Evolutionary conservation across 2,113 vertebrate species (phyloP).

Genomic region (Plotosus lineatus): DNA sequence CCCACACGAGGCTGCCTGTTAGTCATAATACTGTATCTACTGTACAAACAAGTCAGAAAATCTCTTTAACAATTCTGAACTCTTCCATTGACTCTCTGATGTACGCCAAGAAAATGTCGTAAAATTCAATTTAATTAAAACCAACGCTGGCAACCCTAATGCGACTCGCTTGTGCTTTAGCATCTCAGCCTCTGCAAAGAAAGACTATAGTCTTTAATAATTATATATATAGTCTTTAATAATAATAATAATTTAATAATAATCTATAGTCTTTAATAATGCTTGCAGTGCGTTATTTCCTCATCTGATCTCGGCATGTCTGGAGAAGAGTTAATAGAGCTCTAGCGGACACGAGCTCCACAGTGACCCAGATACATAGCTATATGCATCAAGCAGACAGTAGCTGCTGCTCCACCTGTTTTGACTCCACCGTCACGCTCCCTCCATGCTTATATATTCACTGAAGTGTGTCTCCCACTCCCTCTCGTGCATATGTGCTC

Average conservation of each 20-base stretch:
- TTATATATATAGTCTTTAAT: no score
- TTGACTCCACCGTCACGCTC: slow-evolving; percentile 23
- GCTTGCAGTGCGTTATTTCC: neutral
- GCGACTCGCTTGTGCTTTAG: neutral
- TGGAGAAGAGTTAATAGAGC: slow-evolving; percentile 7
- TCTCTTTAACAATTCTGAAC: neutral
- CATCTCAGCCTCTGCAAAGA: neutral
- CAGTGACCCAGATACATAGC: slow-evolving; percentile 22
- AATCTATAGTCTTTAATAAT: no score
- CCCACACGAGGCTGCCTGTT: neutral
- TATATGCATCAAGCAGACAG: neutral
- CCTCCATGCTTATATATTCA: slow-evolving; percentile 19
- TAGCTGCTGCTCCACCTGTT: slow-evolving; percentile 27
- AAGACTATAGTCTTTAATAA: neutral
- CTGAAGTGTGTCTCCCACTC: neutral
- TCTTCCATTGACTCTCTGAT: neutral
- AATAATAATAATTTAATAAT: no score
- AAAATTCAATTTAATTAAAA: neutral
- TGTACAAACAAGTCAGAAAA: neutral
- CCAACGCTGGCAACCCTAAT: neutral
- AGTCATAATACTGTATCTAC: neutral
- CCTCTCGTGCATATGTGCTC: neutral
- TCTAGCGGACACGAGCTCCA: neutral
- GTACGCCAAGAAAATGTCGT: neutral
- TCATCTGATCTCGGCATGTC: neutral